A percentile compares a stretch with the other conserved stretches of the same genome.
Evolutionary conservation across 2,113 vertebrate species (phyloP).

Genomic region (Sakesphorus luctuosus): DNA sequence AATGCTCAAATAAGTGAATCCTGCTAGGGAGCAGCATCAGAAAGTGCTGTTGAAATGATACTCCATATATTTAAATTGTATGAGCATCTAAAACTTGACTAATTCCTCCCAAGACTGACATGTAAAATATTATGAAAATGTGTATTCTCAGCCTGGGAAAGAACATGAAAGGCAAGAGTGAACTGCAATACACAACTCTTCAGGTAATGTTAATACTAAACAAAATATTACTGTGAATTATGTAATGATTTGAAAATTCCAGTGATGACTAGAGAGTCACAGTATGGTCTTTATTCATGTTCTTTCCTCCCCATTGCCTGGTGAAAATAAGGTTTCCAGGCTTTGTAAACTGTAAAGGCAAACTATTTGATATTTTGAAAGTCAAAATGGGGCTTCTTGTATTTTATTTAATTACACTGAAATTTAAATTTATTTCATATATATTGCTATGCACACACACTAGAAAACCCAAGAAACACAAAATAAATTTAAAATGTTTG

Average conservation of each 20-base stretch:
- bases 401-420: neutral
- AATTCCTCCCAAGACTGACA: neutral
- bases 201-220: neutral
- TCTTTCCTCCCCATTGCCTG: neutral
- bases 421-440: neutral
- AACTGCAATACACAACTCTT: neutral
- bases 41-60: neutral
- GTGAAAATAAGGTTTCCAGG: neutral
- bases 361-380: neutral
- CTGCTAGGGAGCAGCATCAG: neutral
- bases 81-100: neutral
- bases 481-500: neutral
- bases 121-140: neutral
- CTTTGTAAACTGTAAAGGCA: neutral
- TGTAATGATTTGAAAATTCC: neutral
- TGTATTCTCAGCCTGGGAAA: neutral
- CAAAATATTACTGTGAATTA: neutral
- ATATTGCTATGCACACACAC: neutral
- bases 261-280: neutral
- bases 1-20: neutral
- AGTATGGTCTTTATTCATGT: neutral
- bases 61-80: neutral
- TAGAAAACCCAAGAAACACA: neutral
- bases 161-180: neutral
- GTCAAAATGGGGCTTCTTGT: neutral